These are phyloP conservation scores for Chaetops frenatus DNA, from an alignment of 2,113 vertebrate species.

Conservation along the genomic window DNA sequence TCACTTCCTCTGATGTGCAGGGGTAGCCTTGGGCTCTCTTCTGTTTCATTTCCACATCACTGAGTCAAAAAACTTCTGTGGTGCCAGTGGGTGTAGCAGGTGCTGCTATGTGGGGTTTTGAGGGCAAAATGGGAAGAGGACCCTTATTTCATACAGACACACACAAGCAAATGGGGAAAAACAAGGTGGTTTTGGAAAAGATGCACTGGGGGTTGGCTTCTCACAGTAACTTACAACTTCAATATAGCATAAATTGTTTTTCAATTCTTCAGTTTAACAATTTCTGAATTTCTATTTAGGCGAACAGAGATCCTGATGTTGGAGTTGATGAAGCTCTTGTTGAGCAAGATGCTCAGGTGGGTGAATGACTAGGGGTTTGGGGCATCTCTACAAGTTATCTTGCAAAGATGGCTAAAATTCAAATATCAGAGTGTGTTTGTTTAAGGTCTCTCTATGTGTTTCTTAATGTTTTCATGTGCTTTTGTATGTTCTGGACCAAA, in stretches of 20 bases:
- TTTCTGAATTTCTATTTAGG: slow-evolving; percentile 63
- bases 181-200: neutral
- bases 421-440: neutral
- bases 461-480: neutral
- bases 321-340: slow-evolving; percentile 74
- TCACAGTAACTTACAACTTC: neutral
- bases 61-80: neutral
- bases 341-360: slow-evolving; percentile 91
- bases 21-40: neutral
- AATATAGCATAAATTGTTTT: neutral
- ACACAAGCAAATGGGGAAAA: neutral
- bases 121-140: neutral
- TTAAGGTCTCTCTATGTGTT: neutral
- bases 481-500: neutral
- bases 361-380: neutral
- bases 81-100: neutral
- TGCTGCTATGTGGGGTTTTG: accelerated
- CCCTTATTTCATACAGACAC: neutral
- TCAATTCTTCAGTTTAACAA: neutral
- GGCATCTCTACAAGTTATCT: neutral
- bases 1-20: neutral
- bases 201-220: neutral
- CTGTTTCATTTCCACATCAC: neutral
- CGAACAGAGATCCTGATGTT: slow-evolving; percentile 77
- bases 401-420: neutral